phyloP scores from a whole-genome alignment of 2,797 vertebrate species.

The Natrix natrix region DNA sequence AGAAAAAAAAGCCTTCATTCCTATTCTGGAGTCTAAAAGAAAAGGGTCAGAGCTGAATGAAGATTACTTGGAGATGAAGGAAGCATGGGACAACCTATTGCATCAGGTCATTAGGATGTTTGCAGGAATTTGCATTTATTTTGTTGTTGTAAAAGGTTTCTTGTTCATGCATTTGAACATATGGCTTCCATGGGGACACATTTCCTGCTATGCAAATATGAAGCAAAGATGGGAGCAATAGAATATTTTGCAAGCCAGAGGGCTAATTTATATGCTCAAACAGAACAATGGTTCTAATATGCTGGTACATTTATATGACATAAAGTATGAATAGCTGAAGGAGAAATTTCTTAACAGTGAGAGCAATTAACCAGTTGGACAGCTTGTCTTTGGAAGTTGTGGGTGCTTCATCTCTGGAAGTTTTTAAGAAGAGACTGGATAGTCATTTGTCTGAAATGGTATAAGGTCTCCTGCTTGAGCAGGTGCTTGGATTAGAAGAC shows the following conservation, averaged over 20 bases:
- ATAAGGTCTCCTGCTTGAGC: neutral
- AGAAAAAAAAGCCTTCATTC: slow-evolving; percentile 80
- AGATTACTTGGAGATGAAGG: slow-evolving; percentile 73
- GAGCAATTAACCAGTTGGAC: neutral
- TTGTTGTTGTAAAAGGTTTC: accelerated
- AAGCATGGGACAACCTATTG: slow-evolving; percentile 78
- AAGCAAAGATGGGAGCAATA: neutral
- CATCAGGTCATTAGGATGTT: slow-evolving; percentile 72
- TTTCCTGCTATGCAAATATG: neutral
- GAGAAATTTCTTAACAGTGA: neutral
- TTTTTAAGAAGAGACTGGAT: neutral
- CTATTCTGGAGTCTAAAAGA: slow-evolving; percentile 76
- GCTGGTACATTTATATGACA: neutral
- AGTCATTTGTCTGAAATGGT: neutral
- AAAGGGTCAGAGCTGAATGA: slow-evolving; percentile 67
- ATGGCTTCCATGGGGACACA: neutral
- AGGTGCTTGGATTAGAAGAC: neutral
- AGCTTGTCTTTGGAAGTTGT: neutral
- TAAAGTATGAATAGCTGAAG: neutral
- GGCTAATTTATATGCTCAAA: neutral
- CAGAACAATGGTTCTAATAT: neutral
- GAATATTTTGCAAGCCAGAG: neutral
- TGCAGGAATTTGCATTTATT: neutral
- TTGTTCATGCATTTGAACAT: too few species aligned
- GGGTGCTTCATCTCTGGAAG: neutral